phyloP scores from a whole-genome alignment of 2,113 vertebrate genomes.

The Etheostoma cragini region DNA sequence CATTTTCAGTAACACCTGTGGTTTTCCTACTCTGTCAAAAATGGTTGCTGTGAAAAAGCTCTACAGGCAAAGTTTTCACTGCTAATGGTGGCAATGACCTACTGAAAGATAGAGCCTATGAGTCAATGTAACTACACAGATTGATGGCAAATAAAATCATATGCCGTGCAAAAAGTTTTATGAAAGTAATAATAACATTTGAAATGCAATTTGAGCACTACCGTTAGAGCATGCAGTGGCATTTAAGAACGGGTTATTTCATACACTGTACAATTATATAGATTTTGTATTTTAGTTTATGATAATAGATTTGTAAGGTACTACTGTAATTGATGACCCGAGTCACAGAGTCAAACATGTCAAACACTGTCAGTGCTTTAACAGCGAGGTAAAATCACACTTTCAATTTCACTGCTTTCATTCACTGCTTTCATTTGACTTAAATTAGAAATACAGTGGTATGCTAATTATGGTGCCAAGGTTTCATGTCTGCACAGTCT shows the following conservation, averaged over 20 bases:
- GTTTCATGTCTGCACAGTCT: slow-evolving; percentile 7
- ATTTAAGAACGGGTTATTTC: too few species aligned
- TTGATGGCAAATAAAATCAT: too few species aligned
- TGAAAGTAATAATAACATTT: too few species aligned
- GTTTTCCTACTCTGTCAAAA: not conserved
- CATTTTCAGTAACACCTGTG: not conserved
- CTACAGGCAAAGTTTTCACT: too few species aligned
- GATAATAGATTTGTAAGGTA: not conserved
- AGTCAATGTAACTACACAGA: too few species aligned
- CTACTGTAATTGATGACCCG: not conserved
- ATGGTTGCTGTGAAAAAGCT: too few species aligned
- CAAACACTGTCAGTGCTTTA: not conserved
- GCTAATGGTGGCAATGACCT: too few species aligned
- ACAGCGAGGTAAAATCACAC: not conserved
- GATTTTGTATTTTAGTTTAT: not conserved
- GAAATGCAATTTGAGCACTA: too few species aligned
- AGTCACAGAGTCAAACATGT: not conserved
- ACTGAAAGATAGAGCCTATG: too few species aligned
- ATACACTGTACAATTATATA: not conserved
- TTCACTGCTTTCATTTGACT: slow-evolving; percentile 3
- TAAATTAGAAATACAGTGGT: not conserved
- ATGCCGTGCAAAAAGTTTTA: too few species aligned
- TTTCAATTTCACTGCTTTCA: slow-evolving; percentile 24
- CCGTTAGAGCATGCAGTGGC: too few species aligned
- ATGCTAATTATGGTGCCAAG: slow-evolving; percentile 20